Percentiles rank a stretch among this genome's conserved stretches.
Evolutionary conservation across 2,797 vertebrate genomes (phyloP).

Genomic region (Lemur catta): DNA sequence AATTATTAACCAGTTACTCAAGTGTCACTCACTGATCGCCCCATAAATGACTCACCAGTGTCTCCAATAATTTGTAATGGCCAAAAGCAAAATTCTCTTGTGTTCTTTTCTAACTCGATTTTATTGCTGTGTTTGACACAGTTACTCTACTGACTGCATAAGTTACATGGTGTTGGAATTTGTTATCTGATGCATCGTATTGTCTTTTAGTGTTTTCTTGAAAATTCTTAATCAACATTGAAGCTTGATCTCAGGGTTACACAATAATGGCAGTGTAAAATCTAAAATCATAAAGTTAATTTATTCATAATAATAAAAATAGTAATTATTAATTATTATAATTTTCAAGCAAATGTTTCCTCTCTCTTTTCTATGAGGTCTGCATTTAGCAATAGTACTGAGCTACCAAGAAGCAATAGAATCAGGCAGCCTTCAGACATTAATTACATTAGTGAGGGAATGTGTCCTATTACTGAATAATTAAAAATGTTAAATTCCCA

Average conservation of each 20-base stretch:
- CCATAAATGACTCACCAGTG: background rate
- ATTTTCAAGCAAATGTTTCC: background rate
- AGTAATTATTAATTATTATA: background rate
- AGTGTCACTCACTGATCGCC: background rate
- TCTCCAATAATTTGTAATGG: background rate
- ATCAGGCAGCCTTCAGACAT: background rate
- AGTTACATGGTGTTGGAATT: slow-evolving; percentile 42
- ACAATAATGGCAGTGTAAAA: slow-evolving; percentile 19
- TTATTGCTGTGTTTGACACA: background rate
- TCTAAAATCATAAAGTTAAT: background rate
- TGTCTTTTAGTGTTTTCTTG: slow-evolving; percentile 42
- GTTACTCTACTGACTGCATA: background rate
- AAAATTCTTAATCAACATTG: slow-evolving; percentile 41
- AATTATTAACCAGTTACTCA: background rate
- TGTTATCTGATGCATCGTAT: slow-evolving; percentile 33
- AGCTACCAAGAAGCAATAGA: background rate
- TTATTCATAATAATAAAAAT: background rate
- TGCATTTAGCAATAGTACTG: background rate
- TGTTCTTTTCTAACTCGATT: background rate
- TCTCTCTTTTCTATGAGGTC: background rate
- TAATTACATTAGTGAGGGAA: background rate
- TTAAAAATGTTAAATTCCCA: background rate
- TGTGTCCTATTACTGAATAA: background rate
- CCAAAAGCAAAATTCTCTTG: background rate
- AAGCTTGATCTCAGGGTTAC: slow-evolving; percentile 2